Evolutionary conservation across 2,797 vertebrate species (phyloP), one percentile per base, ranked within the genome.

Genomic region (Microctenopoma lineatum): DNA sequence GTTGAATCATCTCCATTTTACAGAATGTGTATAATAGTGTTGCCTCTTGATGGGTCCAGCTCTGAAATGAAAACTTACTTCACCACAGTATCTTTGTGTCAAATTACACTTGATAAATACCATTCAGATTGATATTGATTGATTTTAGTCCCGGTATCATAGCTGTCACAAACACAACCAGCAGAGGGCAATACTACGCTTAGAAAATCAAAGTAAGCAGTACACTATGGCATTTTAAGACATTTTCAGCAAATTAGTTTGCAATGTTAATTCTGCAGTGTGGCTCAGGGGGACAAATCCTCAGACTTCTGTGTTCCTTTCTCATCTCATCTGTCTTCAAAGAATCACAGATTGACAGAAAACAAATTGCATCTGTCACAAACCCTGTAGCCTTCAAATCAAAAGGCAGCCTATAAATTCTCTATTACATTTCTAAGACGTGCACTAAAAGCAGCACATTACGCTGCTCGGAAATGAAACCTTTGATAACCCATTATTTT

Each of bases 161-260:
- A 41, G 39, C 14, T 69, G 16, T 51, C 11, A 39, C 5, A 26
- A 25, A 15, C 25, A 14, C 29, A 65, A 3, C 89, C 92, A 89
- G 86, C 81, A 92, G 92, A 79, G 84, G 91, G 92, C 85, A 60
- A 70, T 50, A 12, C 84, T 60, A 76, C 15, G 34, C 69, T 53
- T 61, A 46, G 7, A 27, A 80, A 67, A 46, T 1, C 18, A 29
- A 9, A 34, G 14, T 27, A 59, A 59, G 14, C 15, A 27, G 14
- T 52, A 26, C 9, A 41, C 10, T 26, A 4, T 32, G 32, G 1
- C 48, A 27, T 16, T 47, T 11, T 21, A 10, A 47, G 7, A 76
- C 26, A 57, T 41, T 52, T 15, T 48, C 2, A 55, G 5, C 5
- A 63, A 59, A 46, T 69, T 32, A 21, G 41, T n/a, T 27, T 54